Evolutionary conservation across 2,797 vertebrate genomes (phyloP), one percentile per base, ranked within the genome.

Genomic region (Myotis vivesi): DNA sequence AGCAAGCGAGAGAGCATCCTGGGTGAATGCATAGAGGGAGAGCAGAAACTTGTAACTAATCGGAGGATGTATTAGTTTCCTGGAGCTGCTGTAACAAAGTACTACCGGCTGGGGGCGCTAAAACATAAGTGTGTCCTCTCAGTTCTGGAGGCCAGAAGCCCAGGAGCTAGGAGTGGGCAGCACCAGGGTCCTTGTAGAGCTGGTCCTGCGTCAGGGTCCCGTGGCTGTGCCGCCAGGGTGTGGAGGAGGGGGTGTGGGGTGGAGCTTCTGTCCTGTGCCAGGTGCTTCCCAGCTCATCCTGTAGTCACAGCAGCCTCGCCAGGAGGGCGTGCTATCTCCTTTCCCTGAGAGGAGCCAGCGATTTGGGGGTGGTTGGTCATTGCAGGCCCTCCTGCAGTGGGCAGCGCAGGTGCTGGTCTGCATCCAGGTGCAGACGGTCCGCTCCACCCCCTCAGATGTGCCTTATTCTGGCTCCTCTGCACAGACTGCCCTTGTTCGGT

Each of bases 401-500:
- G 62, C 17, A 0, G 30, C 0, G 11, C 41, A 6, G 0, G 30
- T 7, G 19, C 53, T 38, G 19, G 16, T 33, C n/a, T 11, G 33
- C 22, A 9, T 2, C 6, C 2, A 1, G 64, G 11, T 4, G 28
- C 36, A 1, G 2, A 12, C 0, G 0, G 30, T 36, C 71, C 6
- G 8, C 9, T 0, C 1, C 10, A 3, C 1, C 12, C 36, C 38
- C 0, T 6, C 11, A 11, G 3, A 3, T 1, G 1, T 0, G 46
- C 22, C 3, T 46, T 4, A 30, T 1, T 2, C 28, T 3, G 0
- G 3, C 23, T 20, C 23, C 19, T 44, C n/a, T 11, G 38, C 11
- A 8, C 1, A 11, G 9, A 2, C 30, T 0, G 1, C 3, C n/a
- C 1, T 33, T 15, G 3, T 59, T 30, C 5, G 0, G 23, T 1